Percentiles rank a stretch among this genome's conserved stretches.
phyloP scores from a whole-genome alignment of 2,113 vertebrate genomes.

The Amazona guildingii region DNA sequence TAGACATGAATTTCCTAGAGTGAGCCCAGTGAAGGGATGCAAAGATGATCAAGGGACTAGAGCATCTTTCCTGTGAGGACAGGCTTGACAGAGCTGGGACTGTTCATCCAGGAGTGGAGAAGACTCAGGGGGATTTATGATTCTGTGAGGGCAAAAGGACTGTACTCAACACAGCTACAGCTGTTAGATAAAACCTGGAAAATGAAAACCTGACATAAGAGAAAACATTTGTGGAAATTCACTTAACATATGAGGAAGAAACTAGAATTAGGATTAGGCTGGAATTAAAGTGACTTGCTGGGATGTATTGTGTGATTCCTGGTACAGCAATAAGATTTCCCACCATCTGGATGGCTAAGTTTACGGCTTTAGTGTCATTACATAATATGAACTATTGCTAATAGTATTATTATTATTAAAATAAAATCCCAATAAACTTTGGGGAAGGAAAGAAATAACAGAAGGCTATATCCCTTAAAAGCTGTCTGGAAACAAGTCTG shows the following conservation, averaged over 20 bases:
- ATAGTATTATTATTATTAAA: background rate
- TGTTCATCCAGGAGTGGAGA: background rate
- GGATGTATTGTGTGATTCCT: background rate
- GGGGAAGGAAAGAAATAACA: background rate
- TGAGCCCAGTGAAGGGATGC: background rate
- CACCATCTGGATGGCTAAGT: background rate
- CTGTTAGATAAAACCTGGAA: background rate
- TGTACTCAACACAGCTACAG: background rate
- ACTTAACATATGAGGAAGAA: background rate
- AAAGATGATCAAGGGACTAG: background rate
- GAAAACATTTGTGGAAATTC: background rate
- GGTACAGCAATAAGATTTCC: background rate
- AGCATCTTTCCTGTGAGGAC: background rate
- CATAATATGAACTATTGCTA: background rate
- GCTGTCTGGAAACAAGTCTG: background rate
- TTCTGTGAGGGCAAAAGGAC: background rate
- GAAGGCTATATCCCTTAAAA: background rate
- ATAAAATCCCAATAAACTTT: background rate
- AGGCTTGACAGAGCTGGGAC: background rate
- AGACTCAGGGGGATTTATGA: background rate
- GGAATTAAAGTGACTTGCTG: background rate
- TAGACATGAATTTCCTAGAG: background rate
- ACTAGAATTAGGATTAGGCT: background rate
- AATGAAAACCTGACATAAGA: background rate
- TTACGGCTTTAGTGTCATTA: background rate